Base-by-base conservation (phyloP, 2,113 vertebrate species). In the Podiceps cristatus region DNA sequence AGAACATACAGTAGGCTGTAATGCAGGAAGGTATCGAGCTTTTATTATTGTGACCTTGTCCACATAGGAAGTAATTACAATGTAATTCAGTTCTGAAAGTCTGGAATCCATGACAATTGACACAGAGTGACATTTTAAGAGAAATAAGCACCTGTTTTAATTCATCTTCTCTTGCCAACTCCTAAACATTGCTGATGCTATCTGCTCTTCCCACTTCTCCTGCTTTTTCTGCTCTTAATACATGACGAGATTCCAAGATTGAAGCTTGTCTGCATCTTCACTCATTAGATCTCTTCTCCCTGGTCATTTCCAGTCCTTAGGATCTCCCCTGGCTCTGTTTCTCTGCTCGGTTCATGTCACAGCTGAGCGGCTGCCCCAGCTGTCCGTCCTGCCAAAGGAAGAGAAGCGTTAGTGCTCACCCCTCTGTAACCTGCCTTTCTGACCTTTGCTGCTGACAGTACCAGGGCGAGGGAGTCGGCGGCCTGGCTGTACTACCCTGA, bases 61-160 rank as follows among this genome's bases (percentile, higher is more conserved):
- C 76, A 77, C 81, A 72, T 23, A 78, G 72, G 86, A 79, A 49
- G 71, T 72, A 81, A 88, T 95, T 87, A 81, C 44, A 74, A 23
- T 42, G 22, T 78, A 95, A 95, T 97, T 83, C 10, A 84, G 29
- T 91, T 93, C 37, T 84, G 59, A 33, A 87, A 56, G 64, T 89
- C 86, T 93, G 88, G 82, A 86, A 91, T 45, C 52, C 44, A 14
- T 77, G 52, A 25, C 27, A 71, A 62, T 31, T 95, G 88, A 72
- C 72, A 92, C 37, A 31, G 69, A 75, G 45, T 77, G 88, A 37
- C 47, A 68, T 91, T 89, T 87, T 31, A 73, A 60, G 72, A 74
- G 44, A 58, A 88, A n/a, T 8, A 82, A 35, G n/a, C 18, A 13
- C 45, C 19, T 55, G 24, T 45, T 89, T 59, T 55, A 88, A 47